Evolutionary conservation across 92 coral and sea anemone species (phyloP), one percentile per base, ranked within the genome.

Genomic region (Epizoanthus stellaris): DNA sequence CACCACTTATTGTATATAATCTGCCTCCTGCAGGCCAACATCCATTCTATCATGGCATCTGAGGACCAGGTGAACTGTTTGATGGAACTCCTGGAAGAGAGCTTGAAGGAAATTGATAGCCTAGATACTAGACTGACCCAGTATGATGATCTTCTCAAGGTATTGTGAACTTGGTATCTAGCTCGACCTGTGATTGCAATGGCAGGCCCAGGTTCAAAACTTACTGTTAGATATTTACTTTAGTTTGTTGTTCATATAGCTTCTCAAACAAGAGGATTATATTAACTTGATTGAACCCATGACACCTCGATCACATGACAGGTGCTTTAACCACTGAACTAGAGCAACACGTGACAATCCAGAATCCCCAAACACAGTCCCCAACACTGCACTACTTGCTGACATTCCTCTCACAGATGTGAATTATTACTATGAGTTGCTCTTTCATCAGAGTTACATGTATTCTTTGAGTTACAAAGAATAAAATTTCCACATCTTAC

Each of bases 21-120:
- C 6, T 49, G 56, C 13, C 11, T 49, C 59, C 53, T 75, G 25
- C 73, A 97, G 99, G 98, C 95, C 67, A 97, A 97, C 60, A 94
- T 97, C 38, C 95, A 93, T 58, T 97, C 99, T 30, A 97, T 97
- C 80, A 97, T 97, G 98, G 93, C 94, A 66, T 95, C 99, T 52
- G 99, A 97, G 83, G 93, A 91, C 64, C 98, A 97, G 85, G 98
- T 94, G n/a, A 95, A 89, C 67, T 91, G 90, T 40, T 73, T 97
- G 21, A 94, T 97, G 99, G 97, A 94, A 13, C 85, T 91, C 52
- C 81, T 97, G 77, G 93, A 92, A 39, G 95, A 92, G 82, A 95
- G 98, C 34, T 81, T 97, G 61, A 90, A 87, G 0, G 99, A 97
- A 75, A 95, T 97, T 36, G 98, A 91, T 47, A 85, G 93, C 17